Evolutionary conservation across 2,113 vertebrate species (phyloP).

Genomic region (Platysteira castanea): DNA sequence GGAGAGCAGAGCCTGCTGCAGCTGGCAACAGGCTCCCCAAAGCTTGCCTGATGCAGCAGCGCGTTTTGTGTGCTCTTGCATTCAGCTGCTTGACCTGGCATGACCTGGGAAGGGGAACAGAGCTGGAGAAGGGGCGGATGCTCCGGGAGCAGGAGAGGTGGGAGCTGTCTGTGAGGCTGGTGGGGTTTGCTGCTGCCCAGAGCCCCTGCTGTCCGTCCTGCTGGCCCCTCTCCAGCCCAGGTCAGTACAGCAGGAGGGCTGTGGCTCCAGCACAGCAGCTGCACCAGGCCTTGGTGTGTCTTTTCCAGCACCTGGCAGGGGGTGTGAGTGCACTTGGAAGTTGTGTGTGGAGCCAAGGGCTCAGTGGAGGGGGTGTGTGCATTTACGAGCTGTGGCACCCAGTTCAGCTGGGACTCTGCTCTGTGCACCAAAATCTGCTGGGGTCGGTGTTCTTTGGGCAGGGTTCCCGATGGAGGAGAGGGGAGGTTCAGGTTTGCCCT

Average conservation of each 20-base stretch:
- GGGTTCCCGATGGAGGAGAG: neutral
- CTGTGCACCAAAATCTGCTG: neutral
- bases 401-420: neutral
- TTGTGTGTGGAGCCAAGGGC: neutral
- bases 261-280: neutral
- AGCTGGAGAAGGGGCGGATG: neutral
- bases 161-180: neutral
- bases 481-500: neutral
- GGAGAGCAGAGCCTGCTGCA: neutral
- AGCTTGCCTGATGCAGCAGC: neutral
- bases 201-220: neutral
- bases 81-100: neutral
- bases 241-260: fast-evolving
- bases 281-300: neutral
- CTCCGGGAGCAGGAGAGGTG: neutral
- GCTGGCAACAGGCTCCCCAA: neutral
- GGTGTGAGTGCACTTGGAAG: neutral
- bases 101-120: neutral
- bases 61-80: neutral
- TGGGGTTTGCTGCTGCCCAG: neutral
- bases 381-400: neutral
- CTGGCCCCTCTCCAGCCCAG: neutral
- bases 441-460: neutral
- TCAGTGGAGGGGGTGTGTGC: fast-evolving
- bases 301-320: neutral